phyloP scores from a whole-genome alignment of 2,113 vertebrate species.

The Octodon degus region DNA sequence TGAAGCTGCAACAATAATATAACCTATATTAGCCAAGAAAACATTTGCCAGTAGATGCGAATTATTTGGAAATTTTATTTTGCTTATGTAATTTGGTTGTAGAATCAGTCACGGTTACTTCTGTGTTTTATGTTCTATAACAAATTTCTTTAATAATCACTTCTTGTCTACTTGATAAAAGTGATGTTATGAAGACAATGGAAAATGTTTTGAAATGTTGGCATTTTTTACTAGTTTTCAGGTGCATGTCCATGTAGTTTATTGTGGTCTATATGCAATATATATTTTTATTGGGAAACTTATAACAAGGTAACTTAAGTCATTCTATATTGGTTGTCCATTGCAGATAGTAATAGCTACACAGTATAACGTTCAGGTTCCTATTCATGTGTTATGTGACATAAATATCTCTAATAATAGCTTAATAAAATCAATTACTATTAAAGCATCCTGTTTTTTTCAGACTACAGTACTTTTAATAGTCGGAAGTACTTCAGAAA shows the following conservation, averaged over 20 bases:
- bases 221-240: neutral
- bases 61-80: constrained; percentile 42
- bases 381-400: neutral
- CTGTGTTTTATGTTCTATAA: neutral
- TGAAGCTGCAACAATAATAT: constrained; percentile 46
- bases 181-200: neutral
- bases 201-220: neutral
- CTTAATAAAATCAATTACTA: neutral
- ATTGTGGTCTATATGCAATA: neutral
- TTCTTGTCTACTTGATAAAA: neutral
- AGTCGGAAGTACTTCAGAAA: constrained; percentile 72
- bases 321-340: neutral
- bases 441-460: neutral
- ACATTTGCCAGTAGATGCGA: constrained; percentile 24
- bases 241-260: neutral
- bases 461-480: constrained; percentile 85
- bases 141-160: neutral
- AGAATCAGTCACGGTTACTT: neutral
- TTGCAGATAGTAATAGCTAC: neutral
- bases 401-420: neutral
- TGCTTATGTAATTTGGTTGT: constrained; percentile 48
- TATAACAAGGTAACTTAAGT: neutral
- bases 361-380: neutral
- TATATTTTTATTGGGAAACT: neutral
- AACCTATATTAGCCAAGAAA: constrained; percentile 33